phyloP scores from a whole-genome alignment of 2,113 vertebrate species.

The Proteles cristata region DNA sequence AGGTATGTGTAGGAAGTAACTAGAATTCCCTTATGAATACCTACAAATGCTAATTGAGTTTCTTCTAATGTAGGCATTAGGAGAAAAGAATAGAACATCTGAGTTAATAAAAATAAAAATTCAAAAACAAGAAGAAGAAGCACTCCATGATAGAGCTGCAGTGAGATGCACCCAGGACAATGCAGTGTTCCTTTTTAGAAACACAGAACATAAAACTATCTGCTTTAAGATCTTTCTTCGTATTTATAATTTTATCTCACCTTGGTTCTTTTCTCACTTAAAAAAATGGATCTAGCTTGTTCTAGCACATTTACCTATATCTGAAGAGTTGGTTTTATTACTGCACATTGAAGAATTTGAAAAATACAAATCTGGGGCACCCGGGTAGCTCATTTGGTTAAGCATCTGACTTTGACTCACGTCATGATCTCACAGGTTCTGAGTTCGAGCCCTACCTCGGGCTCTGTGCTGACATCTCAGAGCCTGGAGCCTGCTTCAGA shows the following conservation, averaged over 20 bases:
- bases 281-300: background rate
- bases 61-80: conserved; percentile 59
- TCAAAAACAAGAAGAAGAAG: background rate
- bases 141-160: background rate
- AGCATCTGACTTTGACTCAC: no score
- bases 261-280: conserved; percentile 18
- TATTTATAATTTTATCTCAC: background rate
- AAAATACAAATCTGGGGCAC: background rate
- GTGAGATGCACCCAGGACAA: background rate
- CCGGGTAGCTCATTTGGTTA: no score
- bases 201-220: background rate
- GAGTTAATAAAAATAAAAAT: conserved; percentile 34
- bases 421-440: no score
- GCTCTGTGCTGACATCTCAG: no score
- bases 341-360: background rate
- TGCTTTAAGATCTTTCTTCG: background rate
- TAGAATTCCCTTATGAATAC: conserved; percentile 65
- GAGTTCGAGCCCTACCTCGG: no score
- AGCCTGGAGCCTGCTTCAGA: no score
- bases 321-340: background rate
- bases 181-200: background rate
- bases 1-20: conserved; percentile 76
- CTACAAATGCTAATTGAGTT: conserved; percentile 68
- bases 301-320: background rate
- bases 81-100: conserved; percentile 31